Evolutionary conservation across 2,888 invertebrate genomes (phyloP), one percentile per base, ranked within the genome.

Genomic region (Patella pellucida): DNA sequence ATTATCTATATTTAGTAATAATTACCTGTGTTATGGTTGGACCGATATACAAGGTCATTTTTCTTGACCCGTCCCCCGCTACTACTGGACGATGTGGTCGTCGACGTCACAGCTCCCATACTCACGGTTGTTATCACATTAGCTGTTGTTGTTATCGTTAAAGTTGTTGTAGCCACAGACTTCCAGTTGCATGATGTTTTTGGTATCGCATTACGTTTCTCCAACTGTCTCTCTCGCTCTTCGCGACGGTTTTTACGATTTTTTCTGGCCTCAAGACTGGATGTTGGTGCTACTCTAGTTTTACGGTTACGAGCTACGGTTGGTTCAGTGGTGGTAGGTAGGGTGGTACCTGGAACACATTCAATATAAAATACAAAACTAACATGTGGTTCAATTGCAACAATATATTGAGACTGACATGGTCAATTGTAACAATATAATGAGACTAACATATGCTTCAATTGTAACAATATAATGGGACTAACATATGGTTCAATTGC

Each of bases 321-420:
- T 51, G 85, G 83, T 72, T 83, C 84, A 68, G 80, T 81, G 3
- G 82, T 81, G 50, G 79, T 79, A 72, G 84, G 83, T 71, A 85
- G 76, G 23, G 82, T 82, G 27, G 82, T 78, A 69, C 84, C 84
- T 85, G 74, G 2, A 78, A 78, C 16, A 72, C 41, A 73, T 19
- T 23, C 68, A 16, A 9, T 27, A 27, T 27, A 27, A 27, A 27
- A 27, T 27, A 27, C 27, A 27, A 27, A n/a, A n/a, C n/a, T n/a
- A n/a, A n/a, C n/a, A n/a, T n/a, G n/a, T n/a, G n/a, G n/a, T n/a
- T n/a, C n/a, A n/a, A n/a, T n/a, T n/a, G n/a, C n/a, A n/a, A n/a
- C 4, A 31, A 31, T 31, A 3, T 4, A 31, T 0, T 31, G 4
- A 4, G 31, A 27, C 27, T 27, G 3, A 27, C 27, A 27, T 27